These are phyloP conservation scores for Ricordea florida DNA, from an alignment of 92 coral and sea anemone genomes.

Conservation along the genomic window DNA sequence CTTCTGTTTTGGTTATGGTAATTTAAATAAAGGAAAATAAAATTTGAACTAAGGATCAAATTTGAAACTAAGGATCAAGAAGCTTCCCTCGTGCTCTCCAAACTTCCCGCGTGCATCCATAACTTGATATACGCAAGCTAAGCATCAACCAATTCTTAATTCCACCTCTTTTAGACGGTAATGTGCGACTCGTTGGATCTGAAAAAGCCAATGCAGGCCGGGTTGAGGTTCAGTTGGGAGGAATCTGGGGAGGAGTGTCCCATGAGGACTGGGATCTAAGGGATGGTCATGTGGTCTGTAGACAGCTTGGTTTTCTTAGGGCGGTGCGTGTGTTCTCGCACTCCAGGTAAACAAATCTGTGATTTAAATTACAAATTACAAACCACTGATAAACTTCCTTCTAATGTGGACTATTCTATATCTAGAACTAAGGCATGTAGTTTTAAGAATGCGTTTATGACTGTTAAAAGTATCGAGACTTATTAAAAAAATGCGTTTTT, in stretches of 20 bases:
- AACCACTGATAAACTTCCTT: too few species aligned
- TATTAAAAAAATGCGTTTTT: too few species aligned
- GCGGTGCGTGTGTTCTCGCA: constrained; percentile 30
- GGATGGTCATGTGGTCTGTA: constrained; percentile 55
- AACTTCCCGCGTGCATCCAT: too few species aligned
- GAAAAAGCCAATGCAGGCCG: constrained; percentile 33
- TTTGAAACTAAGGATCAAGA: background rate
- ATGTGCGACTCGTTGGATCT: constrained; percentile 12
- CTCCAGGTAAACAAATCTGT: background rate
- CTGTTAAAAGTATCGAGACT: too few species aligned
- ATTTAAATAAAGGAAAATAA: too few species aligned
- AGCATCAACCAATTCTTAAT: background rate
- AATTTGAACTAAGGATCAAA: too few species aligned
- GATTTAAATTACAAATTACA: too few species aligned
- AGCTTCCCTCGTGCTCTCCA: too few species aligned
- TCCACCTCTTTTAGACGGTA: constrained; percentile 1
- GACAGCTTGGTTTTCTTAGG: constrained; percentile 52
- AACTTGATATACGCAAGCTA: background rate
- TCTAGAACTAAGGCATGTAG: too few species aligned
- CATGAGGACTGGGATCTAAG: constrained; percentile 33
- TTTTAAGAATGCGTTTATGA: too few species aligned
- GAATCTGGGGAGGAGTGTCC: constrained; percentile 50
- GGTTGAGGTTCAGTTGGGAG: constrained; percentile 26
- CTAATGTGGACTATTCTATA: too few species aligned
- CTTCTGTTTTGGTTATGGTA: too few species aligned